phyloP scores from a whole-genome alignment of 1,140 invertebrate species.

The Monochamus saltuarius region DNA sequence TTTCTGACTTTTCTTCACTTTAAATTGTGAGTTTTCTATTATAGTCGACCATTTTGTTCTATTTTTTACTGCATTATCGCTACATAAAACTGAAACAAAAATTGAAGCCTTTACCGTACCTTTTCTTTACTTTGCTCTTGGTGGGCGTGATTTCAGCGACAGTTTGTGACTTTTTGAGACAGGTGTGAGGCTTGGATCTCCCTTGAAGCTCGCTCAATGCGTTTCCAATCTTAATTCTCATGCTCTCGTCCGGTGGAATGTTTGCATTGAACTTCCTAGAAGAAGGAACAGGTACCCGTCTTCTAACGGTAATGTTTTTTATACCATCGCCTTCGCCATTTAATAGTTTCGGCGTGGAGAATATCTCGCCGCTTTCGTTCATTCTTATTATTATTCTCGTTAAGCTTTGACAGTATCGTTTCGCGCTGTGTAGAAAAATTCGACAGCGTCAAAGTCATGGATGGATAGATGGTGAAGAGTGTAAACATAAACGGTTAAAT shows the following conservation, averaged over 20 bases:
- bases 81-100: no score
- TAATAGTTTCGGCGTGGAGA: slow-evolving; percentile 16
- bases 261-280: slow-evolving; percentile 31
- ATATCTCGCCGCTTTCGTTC: slow-evolving; percentile 1
- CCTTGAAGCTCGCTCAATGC: slow-evolving; percentile 21
- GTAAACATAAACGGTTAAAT: no score
- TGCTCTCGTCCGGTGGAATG: slow-evolving; percentile 18
- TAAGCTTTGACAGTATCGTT: no score
- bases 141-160: slow-evolving; percentile 39
- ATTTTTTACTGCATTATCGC: no score
- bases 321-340: slow-evolving; percentile 34
- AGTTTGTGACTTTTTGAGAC: slow-evolving; percentile 26
- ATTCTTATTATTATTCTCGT: background rate
- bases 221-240: slow-evolving; percentile 29
- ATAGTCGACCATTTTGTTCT: no score
- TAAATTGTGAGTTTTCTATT: no score
- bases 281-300: slow-evolving; percentile 29
- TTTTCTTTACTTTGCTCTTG: slow-evolving; percentile 23
- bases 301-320: slow-evolving; percentile 17
- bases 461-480: no score
- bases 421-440: no score
- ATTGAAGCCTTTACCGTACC: slow-evolving; percentile 4
- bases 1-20: no score
- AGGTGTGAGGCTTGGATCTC: slow-evolving; percentile 15
- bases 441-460: no score